Conservation (phyloP, 2,797 vertebrate species). For the Molossus molossus region DNA sequence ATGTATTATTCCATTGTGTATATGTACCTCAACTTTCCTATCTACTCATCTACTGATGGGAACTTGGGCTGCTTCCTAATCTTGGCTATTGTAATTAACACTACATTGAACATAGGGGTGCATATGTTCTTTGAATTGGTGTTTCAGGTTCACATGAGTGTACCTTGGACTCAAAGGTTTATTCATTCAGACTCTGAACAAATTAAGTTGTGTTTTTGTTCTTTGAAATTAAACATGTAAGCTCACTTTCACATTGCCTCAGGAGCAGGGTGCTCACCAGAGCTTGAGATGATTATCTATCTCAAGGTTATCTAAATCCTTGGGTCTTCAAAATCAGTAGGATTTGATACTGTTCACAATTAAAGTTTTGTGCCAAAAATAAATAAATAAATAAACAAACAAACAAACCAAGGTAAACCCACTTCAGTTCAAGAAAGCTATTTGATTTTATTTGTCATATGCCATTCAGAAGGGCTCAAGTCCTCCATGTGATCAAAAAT, state of each 20-base stretch:
- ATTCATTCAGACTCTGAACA: background rate
- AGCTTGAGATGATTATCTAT: background rate
- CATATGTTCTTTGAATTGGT: background rate
- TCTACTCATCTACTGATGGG: too few relatives aligned
- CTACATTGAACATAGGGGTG: background rate
- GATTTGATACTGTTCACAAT: background rate
- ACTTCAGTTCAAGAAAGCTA: background rate
- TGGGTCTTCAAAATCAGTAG: background rate
- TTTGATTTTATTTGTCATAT: background rate
- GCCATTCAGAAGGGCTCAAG: background rate
- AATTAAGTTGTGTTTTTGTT: background rate
- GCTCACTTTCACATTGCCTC: background rate
- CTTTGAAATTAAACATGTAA: background rate
- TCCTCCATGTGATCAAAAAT: background rate
- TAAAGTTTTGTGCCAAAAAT: background rate
- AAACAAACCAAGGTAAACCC: background rate
- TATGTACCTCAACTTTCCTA: too few relatives aligned
- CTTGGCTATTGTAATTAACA: too few relatives aligned
- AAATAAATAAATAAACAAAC: background rate
- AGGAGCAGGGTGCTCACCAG: background rate
- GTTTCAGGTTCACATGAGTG: background rate
- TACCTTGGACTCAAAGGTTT: background rate
- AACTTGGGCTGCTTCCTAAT: too few relatives aligned
- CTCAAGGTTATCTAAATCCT: too few relatives aligned
- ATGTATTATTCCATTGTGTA: too few relatives aligned